A percentile compares a stretch with the other conserved stretches of the same genome.
These are phyloP conservation scores for Petrocephalus zakoni DNA, from an alignment of 2,113 vertebrate species.

Conservation along the genomic window DNA sequence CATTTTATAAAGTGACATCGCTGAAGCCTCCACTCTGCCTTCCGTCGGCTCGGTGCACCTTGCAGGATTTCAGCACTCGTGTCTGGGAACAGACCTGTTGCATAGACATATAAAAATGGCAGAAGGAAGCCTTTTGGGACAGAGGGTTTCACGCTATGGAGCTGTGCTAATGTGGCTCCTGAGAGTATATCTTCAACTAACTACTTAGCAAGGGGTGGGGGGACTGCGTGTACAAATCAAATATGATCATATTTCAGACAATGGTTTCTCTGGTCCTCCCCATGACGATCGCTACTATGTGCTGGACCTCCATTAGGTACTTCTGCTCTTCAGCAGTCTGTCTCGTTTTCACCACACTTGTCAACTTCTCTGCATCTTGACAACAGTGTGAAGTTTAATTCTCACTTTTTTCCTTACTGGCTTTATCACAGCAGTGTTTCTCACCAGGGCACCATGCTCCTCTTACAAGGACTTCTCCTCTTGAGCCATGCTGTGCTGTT, in stretches of 20 bases:
- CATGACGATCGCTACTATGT: not conserved
- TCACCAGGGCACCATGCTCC: not conserved
- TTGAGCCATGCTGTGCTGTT: not conserved
- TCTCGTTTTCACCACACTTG: not conserved
- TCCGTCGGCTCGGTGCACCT: not conserved
- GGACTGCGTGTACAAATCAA: not conserved
- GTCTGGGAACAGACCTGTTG: not conserved
- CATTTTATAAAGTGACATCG: not conserved
- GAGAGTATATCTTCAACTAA: not conserved
- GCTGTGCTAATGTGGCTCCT: too few relatives aligned
- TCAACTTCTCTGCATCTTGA: not conserved
- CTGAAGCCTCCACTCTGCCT: not conserved
- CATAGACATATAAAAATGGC: not conserved
- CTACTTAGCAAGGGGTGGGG: not conserved
- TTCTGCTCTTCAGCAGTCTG: not conserved
- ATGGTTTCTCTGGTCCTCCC: not conserved
- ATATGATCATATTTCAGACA: not conserved
- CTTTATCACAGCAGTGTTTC: not conserved
- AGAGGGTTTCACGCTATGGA: too few relatives aligned
- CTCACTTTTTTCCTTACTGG: not conserved
- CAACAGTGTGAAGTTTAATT: not conserved
- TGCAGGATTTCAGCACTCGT: not conserved
- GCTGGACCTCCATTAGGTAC: not conserved
- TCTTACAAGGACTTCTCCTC: not conserved
- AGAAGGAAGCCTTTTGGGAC: not conserved